These are phyloP conservation scores for Pogonomyrmex californicus DNA, from an alignment of 1,140 invertebrate species.

Conservation along the genomic window DNA sequence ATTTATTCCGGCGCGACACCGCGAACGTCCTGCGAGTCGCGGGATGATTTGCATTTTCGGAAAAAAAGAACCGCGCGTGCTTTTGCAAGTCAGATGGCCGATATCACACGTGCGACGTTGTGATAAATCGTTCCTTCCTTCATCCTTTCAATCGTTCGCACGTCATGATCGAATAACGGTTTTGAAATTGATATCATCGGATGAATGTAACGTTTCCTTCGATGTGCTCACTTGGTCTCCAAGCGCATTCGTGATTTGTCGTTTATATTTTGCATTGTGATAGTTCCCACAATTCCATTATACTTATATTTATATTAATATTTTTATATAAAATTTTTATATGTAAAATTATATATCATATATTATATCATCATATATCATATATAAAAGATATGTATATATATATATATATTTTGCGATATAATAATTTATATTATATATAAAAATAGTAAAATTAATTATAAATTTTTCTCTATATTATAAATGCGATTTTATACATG, in stretches of 20 bases:
- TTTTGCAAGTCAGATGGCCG: slow-evolving; percentile 75
- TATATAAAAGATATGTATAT: too few species aligned
- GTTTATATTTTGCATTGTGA: neutral
- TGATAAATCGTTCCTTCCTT: slow-evolving; percentile 70
- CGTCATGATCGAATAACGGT: slow-evolving; percentile 73
- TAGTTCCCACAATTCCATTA: neutral
- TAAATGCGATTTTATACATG: neutral
- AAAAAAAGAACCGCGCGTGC: slow-evolving; percentile 68
- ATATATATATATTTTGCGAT: neutral
- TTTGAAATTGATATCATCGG: slow-evolving; percentile 63
- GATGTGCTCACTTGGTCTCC: neutral
- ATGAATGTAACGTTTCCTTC: slow-evolving; percentile 41
- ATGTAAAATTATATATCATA: too few species aligned
- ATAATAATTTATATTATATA: neutral
- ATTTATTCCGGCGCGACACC: slow-evolving; percentile 79
- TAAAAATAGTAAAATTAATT: slow-evolving; percentile 4
- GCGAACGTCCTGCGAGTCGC: slow-evolving; percentile 34
- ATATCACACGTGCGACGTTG: slow-evolving; percentile 56
- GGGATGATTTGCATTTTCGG: slow-evolving; percentile 83
- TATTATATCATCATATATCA: too few species aligned
- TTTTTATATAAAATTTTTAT: neutral
- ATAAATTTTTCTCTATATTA: neutral
- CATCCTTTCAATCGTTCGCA: slow-evolving; percentile 66
- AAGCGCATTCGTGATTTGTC: neutral
- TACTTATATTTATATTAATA: neutral